Conservation (phyloP, 1,140 invertebrate genomes). For the Pachyrhynchus sulphureomaculatus region DNA sequence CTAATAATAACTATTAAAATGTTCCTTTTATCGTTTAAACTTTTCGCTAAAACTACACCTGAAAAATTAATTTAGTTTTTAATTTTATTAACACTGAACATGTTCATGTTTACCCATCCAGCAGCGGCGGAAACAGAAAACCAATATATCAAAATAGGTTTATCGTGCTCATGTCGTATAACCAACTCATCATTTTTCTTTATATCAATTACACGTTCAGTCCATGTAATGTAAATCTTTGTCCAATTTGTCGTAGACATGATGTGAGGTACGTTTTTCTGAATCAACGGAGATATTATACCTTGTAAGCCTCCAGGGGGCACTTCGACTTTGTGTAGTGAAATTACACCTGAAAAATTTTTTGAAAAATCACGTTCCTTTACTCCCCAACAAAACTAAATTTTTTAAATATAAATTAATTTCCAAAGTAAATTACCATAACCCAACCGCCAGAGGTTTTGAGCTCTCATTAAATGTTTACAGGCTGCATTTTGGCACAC, state of each 20-base stretch:
- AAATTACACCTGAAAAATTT: slow-evolving; percentile 11
- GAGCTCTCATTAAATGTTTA: too few relatives aligned
- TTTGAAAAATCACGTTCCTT: too few relatives aligned
- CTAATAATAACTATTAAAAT: too few relatives aligned
- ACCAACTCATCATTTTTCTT: slow-evolving; percentile 21
- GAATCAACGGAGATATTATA: neutral
- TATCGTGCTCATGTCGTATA: slow-evolving; percentile 15
- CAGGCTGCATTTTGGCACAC: too few relatives aligned
- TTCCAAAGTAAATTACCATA: too few relatives aligned
- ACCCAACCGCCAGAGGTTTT: too few relatives aligned
- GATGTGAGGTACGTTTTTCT: slow-evolving; percentile 9
- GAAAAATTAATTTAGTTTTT: too few relatives aligned
- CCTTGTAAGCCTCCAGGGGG: neutral
- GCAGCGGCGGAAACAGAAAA: slow-evolving; percentile 38
- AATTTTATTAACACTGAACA: too few relatives aligned
- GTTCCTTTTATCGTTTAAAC: too few relatives aligned
- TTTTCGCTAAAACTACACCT: too few relatives aligned
- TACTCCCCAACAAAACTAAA: too few relatives aligned
- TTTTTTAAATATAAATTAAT: too few relatives aligned
- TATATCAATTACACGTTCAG: slow-evolving; percentile 21
- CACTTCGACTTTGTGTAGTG: slow-evolving; percentile 1
- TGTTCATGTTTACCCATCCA: slow-evolving; percentile 20
- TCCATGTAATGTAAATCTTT: slow-evolving; percentile 19
- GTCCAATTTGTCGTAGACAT: slow-evolving; percentile 32
- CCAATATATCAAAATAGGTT: slow-evolving; percentile 42